Percentiles rank a stretch among this genome's conserved stretches.
phyloP scores from a whole-genome alignment of 2,113 vertebrate species.

The Pelecanus crispus region DNA sequence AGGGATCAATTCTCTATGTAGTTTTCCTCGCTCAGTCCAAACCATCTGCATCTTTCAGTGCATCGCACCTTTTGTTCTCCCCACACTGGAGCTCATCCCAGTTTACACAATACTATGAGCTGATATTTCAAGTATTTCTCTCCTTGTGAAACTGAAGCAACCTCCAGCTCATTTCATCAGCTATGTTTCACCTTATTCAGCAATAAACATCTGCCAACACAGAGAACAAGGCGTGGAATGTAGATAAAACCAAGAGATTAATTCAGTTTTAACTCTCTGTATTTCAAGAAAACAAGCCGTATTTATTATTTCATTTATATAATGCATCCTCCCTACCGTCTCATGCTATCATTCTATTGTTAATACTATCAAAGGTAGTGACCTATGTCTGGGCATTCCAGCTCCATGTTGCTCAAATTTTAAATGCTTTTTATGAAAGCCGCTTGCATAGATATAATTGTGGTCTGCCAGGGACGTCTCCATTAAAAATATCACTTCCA shows the following conservation, averaged over 20 bases:
- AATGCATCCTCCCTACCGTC: background rate
- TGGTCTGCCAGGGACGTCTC: background rate
- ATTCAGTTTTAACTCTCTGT: background rate
- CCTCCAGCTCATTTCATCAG: background rate
- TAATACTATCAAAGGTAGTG: background rate
- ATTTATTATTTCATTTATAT: background rate
- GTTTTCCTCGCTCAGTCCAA: background rate
- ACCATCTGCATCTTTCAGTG: background rate
- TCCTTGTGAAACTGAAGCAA: background rate
- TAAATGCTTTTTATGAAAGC: background rate
- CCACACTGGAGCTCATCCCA: background rate
- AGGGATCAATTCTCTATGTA: background rate
- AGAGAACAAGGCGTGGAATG: background rate
- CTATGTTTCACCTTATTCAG: background rate
- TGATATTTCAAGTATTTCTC: background rate
- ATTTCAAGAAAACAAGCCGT: slow-evolving; percentile 15
- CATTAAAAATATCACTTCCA: background rate
- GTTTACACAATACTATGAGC: background rate
- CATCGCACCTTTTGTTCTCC: accelerated
- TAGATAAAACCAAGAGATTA: background rate
- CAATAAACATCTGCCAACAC: background rate
- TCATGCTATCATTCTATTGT: background rate
- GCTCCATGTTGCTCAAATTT: background rate
- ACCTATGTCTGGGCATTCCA: background rate
- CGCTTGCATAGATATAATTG: background rate